phyloP scores from a whole-genome alignment of 2,888 invertebrate species.

The Chrysopilus asiliformis region DNA sequence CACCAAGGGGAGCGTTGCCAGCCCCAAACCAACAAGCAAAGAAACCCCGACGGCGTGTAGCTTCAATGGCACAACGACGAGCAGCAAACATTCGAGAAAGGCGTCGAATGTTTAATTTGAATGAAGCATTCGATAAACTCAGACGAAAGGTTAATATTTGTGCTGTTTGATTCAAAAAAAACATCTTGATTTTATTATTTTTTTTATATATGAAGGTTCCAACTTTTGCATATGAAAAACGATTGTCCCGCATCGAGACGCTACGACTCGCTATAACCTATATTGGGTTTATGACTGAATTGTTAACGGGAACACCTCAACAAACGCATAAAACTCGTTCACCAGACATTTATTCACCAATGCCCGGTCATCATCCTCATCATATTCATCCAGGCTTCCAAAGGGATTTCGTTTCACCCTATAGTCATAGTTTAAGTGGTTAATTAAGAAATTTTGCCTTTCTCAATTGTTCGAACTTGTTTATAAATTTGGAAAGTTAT shows the following conservation, averaged over 20 bases:
- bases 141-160: conserved; percentile 54
- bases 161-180: neutral
- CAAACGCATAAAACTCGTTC: conserved; percentile 31
- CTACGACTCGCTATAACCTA: conserved; percentile 88
- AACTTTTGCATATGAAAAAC: conserved; percentile 93
- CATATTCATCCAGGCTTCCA: conserved; percentile 33
- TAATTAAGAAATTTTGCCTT: no score
- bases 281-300: conserved; percentile 91
- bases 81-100: conserved; percentile 90
- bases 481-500: no score
- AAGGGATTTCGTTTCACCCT: conserved; percentile 33
- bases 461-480: no score
- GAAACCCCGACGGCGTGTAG: conserved; percentile 75
- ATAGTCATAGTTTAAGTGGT: conserved; percentile 30
- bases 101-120: conserved; percentile 87
- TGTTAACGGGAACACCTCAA: conserved; percentile 53
- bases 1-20: conserved; percentile 22
- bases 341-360: conserved; percentile 27
- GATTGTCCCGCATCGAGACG: conserved; percentile 89
- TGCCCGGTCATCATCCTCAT: conserved; percentile 32
- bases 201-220: conserved; percentile 48
- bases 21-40: conserved; percentile 41
- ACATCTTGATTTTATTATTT: neutral
- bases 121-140: conserved; percentile 89
- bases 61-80: conserved; percentile 77